phyloP scores from a whole-genome alignment of 2,888 invertebrate species.

The Nyleta sp. region DNA sequence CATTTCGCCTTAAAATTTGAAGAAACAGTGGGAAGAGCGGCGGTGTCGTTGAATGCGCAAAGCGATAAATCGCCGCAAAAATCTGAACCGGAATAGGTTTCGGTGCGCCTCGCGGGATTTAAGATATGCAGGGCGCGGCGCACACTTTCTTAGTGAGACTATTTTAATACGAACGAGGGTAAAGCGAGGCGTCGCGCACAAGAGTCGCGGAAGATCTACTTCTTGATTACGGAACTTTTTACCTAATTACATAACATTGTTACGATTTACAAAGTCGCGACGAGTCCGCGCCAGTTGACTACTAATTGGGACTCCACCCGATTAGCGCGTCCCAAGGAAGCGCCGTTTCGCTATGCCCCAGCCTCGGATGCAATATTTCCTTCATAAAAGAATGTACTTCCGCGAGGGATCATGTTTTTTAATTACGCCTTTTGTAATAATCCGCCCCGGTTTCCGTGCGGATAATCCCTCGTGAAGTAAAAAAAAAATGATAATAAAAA shows the following conservation, averaged over 20 bases:
- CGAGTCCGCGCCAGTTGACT: conserved; percentile 75
- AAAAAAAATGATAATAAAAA: too few species aligned
- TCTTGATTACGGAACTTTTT: conserved; percentile 82
- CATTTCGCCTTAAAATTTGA: too few species aligned
- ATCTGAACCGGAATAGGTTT: conserved; percentile 69
- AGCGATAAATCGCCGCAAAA: conserved; percentile 74
- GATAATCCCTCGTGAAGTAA: too few species aligned
- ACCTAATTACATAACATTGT: conserved; percentile 82
- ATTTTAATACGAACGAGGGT: conserved; percentile 78
- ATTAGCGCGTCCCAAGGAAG: conserved; percentile 72
- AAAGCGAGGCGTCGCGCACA: conserved; percentile 61
- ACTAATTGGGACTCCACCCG: conserved; percentile 77
- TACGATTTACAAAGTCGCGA: conserved; percentile 80
- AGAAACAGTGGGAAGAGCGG: too few species aligned
- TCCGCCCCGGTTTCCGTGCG: neutral
- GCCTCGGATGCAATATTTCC: conserved; percentile 57
- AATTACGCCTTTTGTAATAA: conserved; percentile 25
- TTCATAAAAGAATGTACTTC: conserved; percentile 43
- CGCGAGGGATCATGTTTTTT: conserved; percentile 27
- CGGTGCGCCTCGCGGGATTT: conserved; percentile 72
- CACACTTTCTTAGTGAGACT: conserved; percentile 77
- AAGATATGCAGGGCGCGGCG: conserved; percentile 79
- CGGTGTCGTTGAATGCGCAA: conserved; percentile 23
- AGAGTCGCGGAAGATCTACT: conserved; percentile 79
- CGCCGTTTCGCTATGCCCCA: conserved; percentile 68